phyloP scores from a whole-genome alignment of 2,888 invertebrate species.

The Zeuzera pyrina region DNA sequence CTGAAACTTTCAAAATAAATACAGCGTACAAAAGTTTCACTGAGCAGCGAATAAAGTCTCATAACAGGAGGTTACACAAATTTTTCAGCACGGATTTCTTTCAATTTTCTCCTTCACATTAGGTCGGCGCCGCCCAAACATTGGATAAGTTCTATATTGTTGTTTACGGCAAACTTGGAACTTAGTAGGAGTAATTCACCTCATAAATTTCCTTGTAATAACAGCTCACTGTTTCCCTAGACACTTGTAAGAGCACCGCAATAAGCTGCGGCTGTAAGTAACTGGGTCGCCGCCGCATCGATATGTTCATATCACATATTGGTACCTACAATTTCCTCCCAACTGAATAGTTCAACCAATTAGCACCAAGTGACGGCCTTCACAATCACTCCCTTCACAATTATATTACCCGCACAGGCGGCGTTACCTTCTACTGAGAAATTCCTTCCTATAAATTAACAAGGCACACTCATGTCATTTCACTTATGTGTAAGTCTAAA shows the following conservation, averaged over 20 bases:
- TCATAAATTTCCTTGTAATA: slow-evolving; percentile 68
- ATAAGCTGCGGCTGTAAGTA: slow-evolving; percentile 34
- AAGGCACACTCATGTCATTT: too few species aligned
- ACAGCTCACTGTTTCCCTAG: slow-evolving; percentile 64
- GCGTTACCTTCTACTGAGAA: too few species aligned
- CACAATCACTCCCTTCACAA: too few species aligned
- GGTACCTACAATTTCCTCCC: too few species aligned
- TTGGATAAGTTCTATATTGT: slow-evolving; percentile 64
- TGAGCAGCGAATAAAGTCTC: slow-evolving; percentile 40
- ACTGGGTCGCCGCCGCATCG: slow-evolving; percentile 3
- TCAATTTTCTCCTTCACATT: slow-evolving; percentile 49
- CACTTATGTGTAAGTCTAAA: too few species aligned
- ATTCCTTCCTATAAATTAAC: too few species aligned
- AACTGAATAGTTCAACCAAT: too few species aligned
- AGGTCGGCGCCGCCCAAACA: slow-evolving; percentile 40
- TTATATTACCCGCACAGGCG: too few species aligned
- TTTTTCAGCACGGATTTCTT: slow-evolving; percentile 48
- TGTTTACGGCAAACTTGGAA: slow-evolving; percentile 66
- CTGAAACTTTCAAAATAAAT: slow-evolving; percentile 9
- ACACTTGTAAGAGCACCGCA: slow-evolving; percentile 61
- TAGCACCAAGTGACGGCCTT: too few species aligned
- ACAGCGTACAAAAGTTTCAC: slow-evolving; percentile 26
- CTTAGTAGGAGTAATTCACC: slow-evolving; percentile 56
- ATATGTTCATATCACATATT: too few species aligned
- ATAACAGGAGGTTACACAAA: slow-evolving; percentile 40